A percentile compares a stretch with the other conserved stretches of the same genome.
Evolutionary conservation across 2,113 vertebrate genomes (phyloP).

Genomic region (Salminus brasiliensis): DNA sequence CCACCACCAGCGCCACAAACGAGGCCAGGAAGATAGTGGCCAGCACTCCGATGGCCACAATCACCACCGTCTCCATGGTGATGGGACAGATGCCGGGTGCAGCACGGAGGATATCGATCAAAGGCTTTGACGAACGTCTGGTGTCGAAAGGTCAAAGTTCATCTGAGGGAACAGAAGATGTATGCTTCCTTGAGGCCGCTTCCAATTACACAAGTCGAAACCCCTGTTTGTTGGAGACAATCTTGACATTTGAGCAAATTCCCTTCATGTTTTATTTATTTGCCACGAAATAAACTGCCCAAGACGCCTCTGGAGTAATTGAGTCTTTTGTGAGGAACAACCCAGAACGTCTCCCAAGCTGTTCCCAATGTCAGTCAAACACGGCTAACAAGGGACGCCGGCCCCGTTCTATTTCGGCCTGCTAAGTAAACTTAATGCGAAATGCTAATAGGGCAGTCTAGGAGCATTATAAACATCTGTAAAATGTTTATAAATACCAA

Average conservation of each 20-base stretch:
- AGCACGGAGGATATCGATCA: conserved; percentile 36
- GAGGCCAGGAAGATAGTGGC: conserved; percentile 96
- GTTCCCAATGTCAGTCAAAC: background rate
- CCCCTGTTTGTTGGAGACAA: background rate
- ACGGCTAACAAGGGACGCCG: too few relatives aligned
- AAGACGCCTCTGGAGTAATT: background rate
- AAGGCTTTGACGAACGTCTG: conserved; percentile 49
- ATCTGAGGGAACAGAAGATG: conserved; percentile 60
- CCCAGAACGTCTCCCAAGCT: background rate
- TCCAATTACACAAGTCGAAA: background rate
- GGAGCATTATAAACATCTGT: too few relatives aligned
- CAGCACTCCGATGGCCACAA: conserved; percentile 93
- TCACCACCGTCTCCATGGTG: conserved; percentile 95
- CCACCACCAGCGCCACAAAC: conserved; percentile 89
- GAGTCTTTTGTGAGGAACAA: background rate
- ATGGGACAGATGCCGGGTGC: conserved; percentile 39
- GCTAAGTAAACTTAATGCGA: too few relatives aligned
- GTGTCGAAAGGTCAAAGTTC: conserved; percentile 51
- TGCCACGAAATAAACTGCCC: background rate
- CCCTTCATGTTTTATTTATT: background rate
- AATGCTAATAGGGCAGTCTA: too few relatives aligned
- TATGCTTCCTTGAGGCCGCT: background rate
- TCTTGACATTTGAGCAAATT: background rate
- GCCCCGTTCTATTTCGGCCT: too few relatives aligned
- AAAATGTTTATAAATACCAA: too few relatives aligned